These are phyloP conservation scores for Plectropomus leopardus DNA, from an alignment of 2,113 vertebrate genomes.

Conservation along the genomic window DNA sequence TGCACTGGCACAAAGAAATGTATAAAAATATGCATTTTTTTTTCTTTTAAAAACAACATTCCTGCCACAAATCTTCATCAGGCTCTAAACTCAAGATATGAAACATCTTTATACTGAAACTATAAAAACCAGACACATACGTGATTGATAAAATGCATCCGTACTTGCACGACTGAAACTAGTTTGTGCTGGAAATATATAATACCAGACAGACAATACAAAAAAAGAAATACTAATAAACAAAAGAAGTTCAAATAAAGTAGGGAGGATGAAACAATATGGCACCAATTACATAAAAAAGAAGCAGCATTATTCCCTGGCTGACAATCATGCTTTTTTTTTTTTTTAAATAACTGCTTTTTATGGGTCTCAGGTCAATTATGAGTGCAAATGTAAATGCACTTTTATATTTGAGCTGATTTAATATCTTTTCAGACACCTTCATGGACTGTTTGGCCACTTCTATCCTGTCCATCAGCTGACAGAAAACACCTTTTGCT, in stretches of 20 bases:
- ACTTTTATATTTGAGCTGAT: background rate
- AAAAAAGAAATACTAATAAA: background rate
- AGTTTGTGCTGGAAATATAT: background rate
- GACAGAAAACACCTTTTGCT: background rate
- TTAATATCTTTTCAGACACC: background rate
- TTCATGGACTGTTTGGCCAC: background rate
- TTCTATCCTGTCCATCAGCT: background rate
- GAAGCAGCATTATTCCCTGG: no score
- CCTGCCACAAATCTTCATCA: background rate
- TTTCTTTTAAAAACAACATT: background rate
- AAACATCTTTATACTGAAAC: background rate
- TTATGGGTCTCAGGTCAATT: background rate
- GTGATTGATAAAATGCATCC: background rate
- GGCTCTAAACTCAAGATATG: background rate
- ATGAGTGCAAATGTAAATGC: background rate
- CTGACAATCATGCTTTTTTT: background rate
- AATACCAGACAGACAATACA: background rate
- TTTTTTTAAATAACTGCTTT: background rate
- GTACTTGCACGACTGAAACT: background rate
- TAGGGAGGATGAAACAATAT: background rate
- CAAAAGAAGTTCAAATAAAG: background rate
- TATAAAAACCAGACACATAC: background rate
- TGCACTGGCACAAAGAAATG: background rate
- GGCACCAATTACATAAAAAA: background rate
- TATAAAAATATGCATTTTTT: no score